These are phyloP conservation scores for Dasypus novemcinctus DNA, from an alignment of 2,113 vertebrate species.

Conservation along the genomic window DNA sequence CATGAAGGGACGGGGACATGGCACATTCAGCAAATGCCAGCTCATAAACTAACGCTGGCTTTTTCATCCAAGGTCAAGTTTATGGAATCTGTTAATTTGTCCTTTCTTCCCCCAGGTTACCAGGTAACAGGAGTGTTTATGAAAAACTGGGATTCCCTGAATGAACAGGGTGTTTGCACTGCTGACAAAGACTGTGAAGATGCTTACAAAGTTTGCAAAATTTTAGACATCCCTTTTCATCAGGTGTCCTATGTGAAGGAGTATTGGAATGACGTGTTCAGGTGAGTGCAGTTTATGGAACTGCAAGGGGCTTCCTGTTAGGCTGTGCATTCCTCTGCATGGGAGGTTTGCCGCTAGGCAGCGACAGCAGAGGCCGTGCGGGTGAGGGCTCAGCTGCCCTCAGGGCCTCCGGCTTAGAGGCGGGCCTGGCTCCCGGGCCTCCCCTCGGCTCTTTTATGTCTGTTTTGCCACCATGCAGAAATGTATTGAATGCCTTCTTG, in stretches of 20 bases:
- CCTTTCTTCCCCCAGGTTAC: conserved; percentile 84
- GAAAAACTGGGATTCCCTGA: conserved; percentile 96
- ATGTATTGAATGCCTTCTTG: background rate
- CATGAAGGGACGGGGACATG: accelerated
- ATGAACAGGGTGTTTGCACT: conserved; percentile 89
- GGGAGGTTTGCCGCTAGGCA: accelerated
- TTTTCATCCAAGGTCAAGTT: accelerated
- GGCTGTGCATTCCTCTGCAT: accelerated
- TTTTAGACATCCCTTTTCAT: conserved; percentile 93
- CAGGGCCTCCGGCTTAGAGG: background rate
- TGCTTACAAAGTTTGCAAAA: conserved; percentile 90
- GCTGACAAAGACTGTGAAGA: conserved; percentile 94
- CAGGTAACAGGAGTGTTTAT: conserved; percentile 95
- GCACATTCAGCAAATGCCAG: accelerated
- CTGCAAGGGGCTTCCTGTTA: accelerated
- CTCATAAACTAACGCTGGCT: background rate
- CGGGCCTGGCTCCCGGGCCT: background rate
- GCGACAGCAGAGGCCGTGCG: accelerated
- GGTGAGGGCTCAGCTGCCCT: background rate
- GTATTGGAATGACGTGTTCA: conserved; percentile 98
- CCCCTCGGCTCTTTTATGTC: background rate
- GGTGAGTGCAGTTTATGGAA: conserved; percentile 77
- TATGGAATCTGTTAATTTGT: accelerated
- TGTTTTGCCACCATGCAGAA: background rate
- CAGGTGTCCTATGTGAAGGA: conserved; percentile 96